Evolutionary conservation across 1,140 invertebrate genomes (phyloP).

Genomic region (Zophobas morio): DNA sequence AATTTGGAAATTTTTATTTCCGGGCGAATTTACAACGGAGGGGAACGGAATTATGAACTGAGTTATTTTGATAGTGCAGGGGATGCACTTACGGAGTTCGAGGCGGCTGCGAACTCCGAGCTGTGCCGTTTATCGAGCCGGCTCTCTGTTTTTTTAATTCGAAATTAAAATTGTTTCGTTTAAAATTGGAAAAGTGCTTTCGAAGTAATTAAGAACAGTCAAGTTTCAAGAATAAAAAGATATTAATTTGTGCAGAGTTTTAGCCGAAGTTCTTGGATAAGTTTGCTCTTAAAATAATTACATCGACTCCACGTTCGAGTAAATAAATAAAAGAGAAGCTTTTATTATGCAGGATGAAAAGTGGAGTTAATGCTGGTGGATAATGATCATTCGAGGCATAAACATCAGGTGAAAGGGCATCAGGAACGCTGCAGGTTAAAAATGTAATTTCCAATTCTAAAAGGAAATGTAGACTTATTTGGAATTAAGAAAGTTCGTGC

Average conservation of each 20-base stretch:
- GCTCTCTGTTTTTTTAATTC: not conserved
- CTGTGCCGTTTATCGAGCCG: not conserved
- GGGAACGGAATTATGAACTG: no score
- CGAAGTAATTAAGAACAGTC: constrained; percentile 25
- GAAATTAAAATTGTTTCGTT: constrained; percentile 10
- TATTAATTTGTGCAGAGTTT: not conserved
- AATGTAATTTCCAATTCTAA: no score
- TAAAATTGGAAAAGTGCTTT: constrained; percentile 1
- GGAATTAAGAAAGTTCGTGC: no score
- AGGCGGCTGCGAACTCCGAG: not conserved
- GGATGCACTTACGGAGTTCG: not conserved
- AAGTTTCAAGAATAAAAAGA: constrained; percentile 1
- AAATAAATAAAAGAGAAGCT: no score
- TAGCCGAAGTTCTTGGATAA: not conserved
- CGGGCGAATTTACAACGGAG: no score
- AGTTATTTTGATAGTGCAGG: no score
- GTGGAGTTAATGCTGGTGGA: no score
- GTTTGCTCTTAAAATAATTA: not conserved
- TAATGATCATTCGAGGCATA: no score
- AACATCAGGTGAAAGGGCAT: no score
- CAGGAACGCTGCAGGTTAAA: no score
- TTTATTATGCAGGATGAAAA: no score
- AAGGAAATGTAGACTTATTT: not conserved
- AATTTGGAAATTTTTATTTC: constrained; percentile 18
- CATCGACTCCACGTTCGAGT: not conserved